phyloP scores from a whole-genome alignment of 2,888 invertebrate species.

The Merodon equestris region DNA sequence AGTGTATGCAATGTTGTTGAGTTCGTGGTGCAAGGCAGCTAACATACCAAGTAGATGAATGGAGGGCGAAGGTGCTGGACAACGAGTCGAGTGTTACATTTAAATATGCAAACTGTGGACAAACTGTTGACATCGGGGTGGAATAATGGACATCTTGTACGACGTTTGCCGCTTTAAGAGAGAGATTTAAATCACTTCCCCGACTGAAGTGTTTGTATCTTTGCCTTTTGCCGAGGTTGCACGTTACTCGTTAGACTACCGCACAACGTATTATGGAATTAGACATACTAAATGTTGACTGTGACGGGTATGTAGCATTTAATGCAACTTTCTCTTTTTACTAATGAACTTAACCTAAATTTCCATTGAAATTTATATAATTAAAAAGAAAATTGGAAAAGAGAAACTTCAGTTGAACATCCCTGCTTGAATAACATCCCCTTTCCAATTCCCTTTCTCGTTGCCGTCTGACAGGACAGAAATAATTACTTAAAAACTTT shows the following conservation, averaged over 20 bases:
- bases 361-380: no score
- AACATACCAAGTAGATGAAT: no score
- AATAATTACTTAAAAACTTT: conserved; percentile 56
- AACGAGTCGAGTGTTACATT: conserved; percentile 63
- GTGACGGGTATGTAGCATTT: no score
- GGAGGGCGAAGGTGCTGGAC: conserved; percentile 11
- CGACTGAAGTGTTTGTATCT: conserved; percentile 2
- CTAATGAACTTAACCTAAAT: no score
- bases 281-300: no score
- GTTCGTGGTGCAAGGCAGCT: conserved; percentile 52
- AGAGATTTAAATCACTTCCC: conserved; percentile 53
- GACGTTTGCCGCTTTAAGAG: conserved; percentile 44
- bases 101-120: conserved; percentile 69
- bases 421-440: no score
- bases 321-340: no score
- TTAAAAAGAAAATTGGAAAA: no score
- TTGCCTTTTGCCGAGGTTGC: background rate
- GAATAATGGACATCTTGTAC: conserved; percentile 63
- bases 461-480: conserved; percentile 17
- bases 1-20: conserved; percentile 43
- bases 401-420: no score
- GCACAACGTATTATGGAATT: no score
- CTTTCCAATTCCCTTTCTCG: no score
- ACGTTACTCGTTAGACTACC: no score
- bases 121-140: conserved; percentile 67